phyloP scores from a whole-genome alignment of 2,797 vertebrate species.

The Jordanella pulchra region DNA sequence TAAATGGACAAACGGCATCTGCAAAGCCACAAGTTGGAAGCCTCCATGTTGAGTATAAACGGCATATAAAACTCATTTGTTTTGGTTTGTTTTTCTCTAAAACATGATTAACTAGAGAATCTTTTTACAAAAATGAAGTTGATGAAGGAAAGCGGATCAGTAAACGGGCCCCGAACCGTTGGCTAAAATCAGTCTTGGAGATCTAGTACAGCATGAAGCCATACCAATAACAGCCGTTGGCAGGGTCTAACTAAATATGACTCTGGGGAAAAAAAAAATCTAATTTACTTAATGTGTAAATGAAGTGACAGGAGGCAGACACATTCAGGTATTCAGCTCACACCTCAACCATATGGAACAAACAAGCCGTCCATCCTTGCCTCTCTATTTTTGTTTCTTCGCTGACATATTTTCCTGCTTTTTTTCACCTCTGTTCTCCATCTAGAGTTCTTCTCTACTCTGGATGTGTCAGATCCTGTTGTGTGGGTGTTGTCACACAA shows the following conservation, averaged over 20 bases:
- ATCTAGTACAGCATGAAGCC: neutral
- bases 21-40: neutral
- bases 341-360: conserved; percentile 2
- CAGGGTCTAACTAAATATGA: conserved; percentile 14
- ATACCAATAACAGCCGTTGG: neutral
- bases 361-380: neutral
- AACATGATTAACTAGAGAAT: neutral
- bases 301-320: neutral
- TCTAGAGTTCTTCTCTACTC: conserved; percentile 30
- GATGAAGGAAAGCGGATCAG: neutral
- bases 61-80: neutral
- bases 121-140: neutral
- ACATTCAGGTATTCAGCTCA: neutral
- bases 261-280: neutral
- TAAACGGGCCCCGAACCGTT: neutral
- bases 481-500: conserved; percentile 57
- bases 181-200: neutral
- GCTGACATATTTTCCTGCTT: conserved; percentile 12
- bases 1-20: too few relatives aligned
- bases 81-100: too few relatives aligned
- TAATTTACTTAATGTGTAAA: conserved; percentile 5
- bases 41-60: neutral
- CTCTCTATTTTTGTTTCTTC: conserved; percentile 1
- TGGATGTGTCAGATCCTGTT: conserved; percentile 61
- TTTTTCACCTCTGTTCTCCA: neutral